These are phyloP conservation scores for Vandiemenella viatica DNA, from an alignment of 2,888 invertebrate species.

Conservation along the genomic window DNA sequence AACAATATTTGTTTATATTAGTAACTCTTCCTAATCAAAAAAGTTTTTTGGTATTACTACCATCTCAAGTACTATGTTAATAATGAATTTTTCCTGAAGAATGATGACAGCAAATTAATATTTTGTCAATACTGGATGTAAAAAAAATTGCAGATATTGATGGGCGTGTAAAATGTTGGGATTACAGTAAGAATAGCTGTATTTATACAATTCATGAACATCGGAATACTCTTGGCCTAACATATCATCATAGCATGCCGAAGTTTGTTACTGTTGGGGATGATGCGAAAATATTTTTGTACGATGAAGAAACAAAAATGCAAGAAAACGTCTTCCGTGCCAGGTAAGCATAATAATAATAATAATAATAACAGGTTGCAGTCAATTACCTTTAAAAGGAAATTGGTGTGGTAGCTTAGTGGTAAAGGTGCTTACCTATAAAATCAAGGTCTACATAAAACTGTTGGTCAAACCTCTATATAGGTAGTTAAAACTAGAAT, in stretches of 20 bases:
- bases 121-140: no score
- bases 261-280: conserved; percentile 46
- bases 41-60: no score
- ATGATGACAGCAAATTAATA: no score
- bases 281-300: conserved; percentile 45
- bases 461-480: no score
- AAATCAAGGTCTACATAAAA: no score
- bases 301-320: conserved; percentile 51
- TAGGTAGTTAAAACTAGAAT: no score
- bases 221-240: conserved; percentile 45
- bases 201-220: conserved; percentile 48
- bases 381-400: background rate
- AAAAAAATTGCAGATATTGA: conserved; percentile 45
- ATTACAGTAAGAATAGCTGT: conserved; percentile 45
- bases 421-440: background rate
- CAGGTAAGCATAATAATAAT: conserved; percentile 37
- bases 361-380: no score
- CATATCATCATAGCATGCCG: conserved; percentile 42
- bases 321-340: conserved; percentile 43
- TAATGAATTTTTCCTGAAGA: no score
- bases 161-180: conserved; percentile 54
- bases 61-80: no score
- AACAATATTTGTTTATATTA: no score
- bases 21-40: no score
- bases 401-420: background rate